Conservation (phyloP, 2,888 invertebrate species). For the Eudemis profundana region DNA sequence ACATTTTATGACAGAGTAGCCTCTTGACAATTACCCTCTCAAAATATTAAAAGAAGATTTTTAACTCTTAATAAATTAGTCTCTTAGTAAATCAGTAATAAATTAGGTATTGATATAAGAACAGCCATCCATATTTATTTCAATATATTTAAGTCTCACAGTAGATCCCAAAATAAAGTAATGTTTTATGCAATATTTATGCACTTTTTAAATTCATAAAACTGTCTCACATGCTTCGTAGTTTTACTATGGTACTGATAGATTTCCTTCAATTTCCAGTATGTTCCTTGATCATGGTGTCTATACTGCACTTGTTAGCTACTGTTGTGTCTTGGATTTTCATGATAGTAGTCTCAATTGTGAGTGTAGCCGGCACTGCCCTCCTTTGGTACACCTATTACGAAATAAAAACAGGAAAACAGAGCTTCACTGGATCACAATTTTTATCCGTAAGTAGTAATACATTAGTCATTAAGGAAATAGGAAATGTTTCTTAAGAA, state of each 20-base stretch:
- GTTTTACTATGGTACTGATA: background rate
- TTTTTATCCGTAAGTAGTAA: conserved; percentile 70
- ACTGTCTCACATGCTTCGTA: too few species aligned
- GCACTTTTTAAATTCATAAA: too few species aligned
- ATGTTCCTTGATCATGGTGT: conserved; percentile 92
- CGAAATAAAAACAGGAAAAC: conserved; percentile 87
- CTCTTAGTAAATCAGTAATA: too few species aligned
- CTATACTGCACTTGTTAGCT: conserved; percentile 93
- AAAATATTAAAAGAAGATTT: too few species aligned
- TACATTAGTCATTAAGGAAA: background rate
- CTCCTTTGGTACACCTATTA: conserved; percentile 96
- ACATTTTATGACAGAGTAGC: too few species aligned
- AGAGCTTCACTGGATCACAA: conserved; percentile 62
- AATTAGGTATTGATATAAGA: too few species aligned
- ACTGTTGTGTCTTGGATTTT: conserved; percentile 95
- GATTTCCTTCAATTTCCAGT: conserved; percentile 82
- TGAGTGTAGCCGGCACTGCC: conserved; percentile 90
- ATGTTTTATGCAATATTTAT: too few species aligned
- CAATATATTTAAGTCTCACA: too few species aligned
- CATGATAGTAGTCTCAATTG: conserved; percentile 91
- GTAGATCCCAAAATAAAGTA: too few species aligned
- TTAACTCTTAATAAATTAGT: too few species aligned
- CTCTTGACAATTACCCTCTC: too few species aligned
- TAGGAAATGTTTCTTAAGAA: background rate
- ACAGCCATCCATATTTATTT: too few species aligned